Percentiles rank a stretch among this genome's conserved stretches.
Evolutionary conservation across 2,797 vertebrate genomes (phyloP).

Genomic region (Brachymystax lenok): DNA sequence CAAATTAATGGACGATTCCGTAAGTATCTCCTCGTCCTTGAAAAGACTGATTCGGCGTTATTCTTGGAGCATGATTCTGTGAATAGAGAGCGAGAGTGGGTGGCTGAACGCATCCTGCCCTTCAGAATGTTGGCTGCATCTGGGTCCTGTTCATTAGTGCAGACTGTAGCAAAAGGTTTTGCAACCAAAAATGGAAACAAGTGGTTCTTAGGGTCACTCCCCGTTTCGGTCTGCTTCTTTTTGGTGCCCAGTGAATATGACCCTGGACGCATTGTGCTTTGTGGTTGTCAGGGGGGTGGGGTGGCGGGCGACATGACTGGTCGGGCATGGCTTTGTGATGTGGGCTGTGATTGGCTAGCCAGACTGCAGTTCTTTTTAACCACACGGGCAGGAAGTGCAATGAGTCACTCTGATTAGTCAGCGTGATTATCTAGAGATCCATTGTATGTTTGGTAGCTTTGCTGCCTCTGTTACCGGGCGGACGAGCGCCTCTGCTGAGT

Average conservation of each 20-base stretch:
- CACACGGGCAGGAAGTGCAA: conserved; percentile 50
- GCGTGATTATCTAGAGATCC: conserved; percentile 38
- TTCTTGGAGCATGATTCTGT: background rate
- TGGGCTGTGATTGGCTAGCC: conserved; percentile 31
- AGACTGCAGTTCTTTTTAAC: conserved; percentile 52
- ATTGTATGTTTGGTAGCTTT: conserved; percentile 14
- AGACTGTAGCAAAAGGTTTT: background rate
- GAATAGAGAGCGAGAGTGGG: background rate
- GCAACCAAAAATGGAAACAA: background rate
- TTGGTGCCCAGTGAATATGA: background rate
- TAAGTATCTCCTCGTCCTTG: background rate
- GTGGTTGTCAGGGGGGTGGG: conserved; percentile 11
- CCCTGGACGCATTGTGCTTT: conserved; percentile 7
- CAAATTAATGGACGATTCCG: background rate
- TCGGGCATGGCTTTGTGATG: conserved; percentile 65
- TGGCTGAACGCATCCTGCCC: background rate
- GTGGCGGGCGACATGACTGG: background rate
- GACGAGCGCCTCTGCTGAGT: background rate
- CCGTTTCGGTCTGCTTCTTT: background rate
- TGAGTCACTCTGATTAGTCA: conserved; percentile 61
- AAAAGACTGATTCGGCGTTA: background rate
- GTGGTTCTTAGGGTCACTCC: background rate
- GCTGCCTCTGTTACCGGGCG: conserved; percentile 1
- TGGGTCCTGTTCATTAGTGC: background rate
- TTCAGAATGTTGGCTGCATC: conserved; percentile 18